Conservation (phyloP, 2,888 invertebrate species). For the Brachynemurus nebulosus region DNA sequence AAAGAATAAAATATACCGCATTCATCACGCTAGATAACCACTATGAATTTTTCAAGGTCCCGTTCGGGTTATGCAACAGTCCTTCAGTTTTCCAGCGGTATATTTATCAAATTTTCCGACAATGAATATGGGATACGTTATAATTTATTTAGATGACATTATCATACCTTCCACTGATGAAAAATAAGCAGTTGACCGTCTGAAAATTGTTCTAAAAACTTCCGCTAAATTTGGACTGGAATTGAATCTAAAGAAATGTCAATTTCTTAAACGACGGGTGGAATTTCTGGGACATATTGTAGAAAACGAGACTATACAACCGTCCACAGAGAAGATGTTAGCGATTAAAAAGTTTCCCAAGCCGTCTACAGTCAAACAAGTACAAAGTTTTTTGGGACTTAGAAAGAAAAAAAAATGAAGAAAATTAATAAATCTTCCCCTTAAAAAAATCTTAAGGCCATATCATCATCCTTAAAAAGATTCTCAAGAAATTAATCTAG, state of each 20-base stretch:
- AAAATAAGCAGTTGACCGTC: slow-evolving; percentile 8
- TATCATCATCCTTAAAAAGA: too few species aligned
- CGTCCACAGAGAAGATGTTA: slow-evolving; percentile 15
- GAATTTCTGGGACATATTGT: slow-evolving; percentile 18
- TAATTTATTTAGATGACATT: slow-evolving; percentile 14
- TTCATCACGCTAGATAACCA: slow-evolving; percentile 19
- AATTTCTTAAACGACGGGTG: slow-evolving; percentile 16
- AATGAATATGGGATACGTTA: slow-evolving; percentile 9
- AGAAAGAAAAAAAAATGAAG: too few species aligned
- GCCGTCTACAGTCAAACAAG: slow-evolving; percentile 14
- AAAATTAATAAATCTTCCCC: too few species aligned
- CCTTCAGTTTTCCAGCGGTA: slow-evolving; percentile 15
- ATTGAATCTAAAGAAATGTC: slow-evolving; percentile 18
- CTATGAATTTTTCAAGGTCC: slow-evolving; percentile 18
- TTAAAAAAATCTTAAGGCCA: too few species aligned
- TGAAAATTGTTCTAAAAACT: slow-evolving; percentile 13
- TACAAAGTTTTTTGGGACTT: slow-evolving; percentile 19
- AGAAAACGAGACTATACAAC: slow-evolving; percentile 14
- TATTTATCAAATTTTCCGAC: slow-evolving; percentile 15
- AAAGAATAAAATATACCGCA: slow-evolving; percentile 18
- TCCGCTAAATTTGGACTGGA: slow-evolving; percentile 14
- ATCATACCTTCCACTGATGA: slow-evolving; percentile 10
- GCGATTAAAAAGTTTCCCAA: slow-evolving; percentile 17
- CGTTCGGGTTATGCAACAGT: slow-evolving; percentile 20
- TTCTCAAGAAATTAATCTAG: too few species aligned